These are phyloP conservation scores for Clupea harengus DNA, from an alignment of 2,113 vertebrate genomes.

Conservation along the genomic window DNA sequence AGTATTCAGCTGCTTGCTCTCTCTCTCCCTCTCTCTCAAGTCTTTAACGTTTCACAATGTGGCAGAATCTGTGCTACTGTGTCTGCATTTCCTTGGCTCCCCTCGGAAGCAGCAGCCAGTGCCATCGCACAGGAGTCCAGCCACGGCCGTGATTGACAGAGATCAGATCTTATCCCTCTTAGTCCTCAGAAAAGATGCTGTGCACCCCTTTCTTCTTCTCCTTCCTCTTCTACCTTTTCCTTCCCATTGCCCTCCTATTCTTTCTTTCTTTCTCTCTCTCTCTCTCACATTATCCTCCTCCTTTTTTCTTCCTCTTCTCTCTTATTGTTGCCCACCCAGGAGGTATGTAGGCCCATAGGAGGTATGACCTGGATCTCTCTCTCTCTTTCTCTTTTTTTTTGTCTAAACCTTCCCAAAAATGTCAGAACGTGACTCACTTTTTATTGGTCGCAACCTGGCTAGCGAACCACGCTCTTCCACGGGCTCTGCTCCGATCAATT, in stretches of 20 bases:
- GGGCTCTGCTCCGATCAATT: conserved; percentile 24
- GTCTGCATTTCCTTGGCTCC: conserved; percentile 60
- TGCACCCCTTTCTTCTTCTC: background rate
- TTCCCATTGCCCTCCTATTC: background rate
- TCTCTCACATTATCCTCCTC: conserved; percentile 17
- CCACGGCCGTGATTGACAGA: conserved; percentile 58
- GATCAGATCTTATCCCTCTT: conserved; percentile 44
- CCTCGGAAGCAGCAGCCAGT: conserved; percentile 44
- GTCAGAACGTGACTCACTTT: conserved; percentile 38
- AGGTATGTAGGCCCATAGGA: conserved; percentile 8
- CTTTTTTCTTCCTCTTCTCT: background rate
- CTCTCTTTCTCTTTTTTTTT: background rate
- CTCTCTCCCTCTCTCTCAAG: conserved; percentile 14
- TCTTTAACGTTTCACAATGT: conserved; percentile 34
- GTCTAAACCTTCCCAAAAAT: background rate
- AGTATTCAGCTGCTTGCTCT: background rate
- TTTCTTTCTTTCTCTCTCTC: background rate
- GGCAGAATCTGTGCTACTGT: conserved; percentile 54
- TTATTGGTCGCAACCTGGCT: conserved; percentile 41
- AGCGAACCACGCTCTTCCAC: conserved; percentile 18
- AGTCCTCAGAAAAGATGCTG: background rate
- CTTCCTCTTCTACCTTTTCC: background rate
- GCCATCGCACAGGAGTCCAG: conserved; percentile 46
- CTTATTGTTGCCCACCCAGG: conserved; percentile 44
- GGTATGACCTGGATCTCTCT: conserved; percentile 4